Evolutionary conservation across 1,140 invertebrate genomes (phyloP).

Genomic region (Drosophila kanapiae): DNA sequence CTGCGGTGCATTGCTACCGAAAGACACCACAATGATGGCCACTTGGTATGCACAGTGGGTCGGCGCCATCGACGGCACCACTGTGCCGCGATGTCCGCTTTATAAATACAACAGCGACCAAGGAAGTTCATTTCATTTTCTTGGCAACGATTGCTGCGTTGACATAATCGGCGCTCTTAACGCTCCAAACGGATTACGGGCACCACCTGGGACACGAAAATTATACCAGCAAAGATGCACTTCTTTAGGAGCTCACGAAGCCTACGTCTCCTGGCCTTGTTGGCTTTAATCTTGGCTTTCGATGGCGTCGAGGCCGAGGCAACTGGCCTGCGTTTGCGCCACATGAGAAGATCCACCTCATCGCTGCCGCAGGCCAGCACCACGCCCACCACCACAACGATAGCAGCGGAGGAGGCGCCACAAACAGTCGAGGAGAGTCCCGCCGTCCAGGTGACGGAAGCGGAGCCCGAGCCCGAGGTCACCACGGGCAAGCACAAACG

Average conservation of each 20-base stretch:
- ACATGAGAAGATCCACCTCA: constrained; percentile 39
- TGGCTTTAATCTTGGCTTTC: constrained; percentile 26
- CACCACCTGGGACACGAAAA: not conserved
- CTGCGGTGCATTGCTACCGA: constrained; percentile 4
- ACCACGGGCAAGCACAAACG: constrained; percentile 72
- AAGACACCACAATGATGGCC: not conserved
- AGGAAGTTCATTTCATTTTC: constrained; percentile 85
- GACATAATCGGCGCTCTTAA: constrained; percentile 55
- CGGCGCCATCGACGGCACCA: constrained; percentile 12
- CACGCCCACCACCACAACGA: constrained; percentile 27
- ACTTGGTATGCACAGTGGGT: constrained; percentile 64
- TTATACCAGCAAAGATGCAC: constrained; percentile 20
- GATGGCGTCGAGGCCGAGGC: constrained; percentile 2
- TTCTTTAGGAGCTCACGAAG: constrained; percentile 26
- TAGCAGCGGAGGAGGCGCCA: constrained; percentile 10
- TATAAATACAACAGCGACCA: constrained; percentile 84
- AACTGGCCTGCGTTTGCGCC: constrained; percentile 43
- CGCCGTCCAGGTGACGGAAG: constrained; percentile 5
- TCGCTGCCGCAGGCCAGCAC: constrained; percentile 31
- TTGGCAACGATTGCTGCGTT: constrained; percentile 67
- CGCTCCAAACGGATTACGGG: constrained; percentile 26
- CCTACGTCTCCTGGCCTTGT: constrained; percentile 14
- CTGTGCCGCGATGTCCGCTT: constrained; percentile 66
- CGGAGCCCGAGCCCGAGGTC: constrained; percentile 15
- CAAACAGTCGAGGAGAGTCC: not conserved